Evolutionary conservation across 2,888 invertebrate genomes (phyloP).

Genomic region (Polietes domitor): DNA sequence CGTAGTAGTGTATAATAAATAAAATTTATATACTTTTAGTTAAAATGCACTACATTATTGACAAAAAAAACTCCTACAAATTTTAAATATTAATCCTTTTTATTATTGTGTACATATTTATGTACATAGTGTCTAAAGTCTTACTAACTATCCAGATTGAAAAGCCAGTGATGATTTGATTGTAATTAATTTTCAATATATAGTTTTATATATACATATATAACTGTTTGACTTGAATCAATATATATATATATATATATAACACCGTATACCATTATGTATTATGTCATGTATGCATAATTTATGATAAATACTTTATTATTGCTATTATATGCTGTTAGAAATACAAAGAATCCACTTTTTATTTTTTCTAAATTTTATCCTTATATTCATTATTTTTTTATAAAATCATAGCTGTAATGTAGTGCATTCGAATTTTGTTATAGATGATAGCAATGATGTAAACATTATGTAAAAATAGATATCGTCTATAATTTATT

Average conservation of each 20-base stretch:
- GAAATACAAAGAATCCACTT: neutral
- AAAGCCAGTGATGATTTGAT: conserved; percentile 58
- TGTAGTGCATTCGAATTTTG: conserved; percentile 65
- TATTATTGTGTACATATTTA: conserved; percentile 47
- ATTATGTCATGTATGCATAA: no score
- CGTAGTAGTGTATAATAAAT: conserved; percentile 58
- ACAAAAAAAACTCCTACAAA: neutral
- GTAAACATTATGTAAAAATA: conserved; percentile 61
- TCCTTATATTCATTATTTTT: conserved; percentile 33
- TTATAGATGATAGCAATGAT: conserved; percentile 61
- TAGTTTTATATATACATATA: conserved; percentile 14
- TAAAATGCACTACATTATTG: conserved; percentile 62
- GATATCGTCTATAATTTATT: conserved; percentile 62
- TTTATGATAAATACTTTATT: neutral
- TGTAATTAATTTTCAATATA: conserved; percentile 46
- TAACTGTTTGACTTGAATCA: conserved; percentile 9
- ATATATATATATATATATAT: conserved; percentile 18
- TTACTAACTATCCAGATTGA: conserved; percentile 37
- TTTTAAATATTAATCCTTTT: neutral
- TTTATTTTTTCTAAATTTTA: conserved; percentile 25
- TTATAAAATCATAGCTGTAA: conserved; percentile 39
- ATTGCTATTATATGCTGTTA: neutral
- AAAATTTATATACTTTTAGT: conserved; percentile 50
- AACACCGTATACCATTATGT: conserved; percentile 18
- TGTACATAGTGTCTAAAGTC: conserved; percentile 54